phyloP scores from a whole-genome alignment of 2,797 vertebrate species.

The Agapornis canus region DNA sequence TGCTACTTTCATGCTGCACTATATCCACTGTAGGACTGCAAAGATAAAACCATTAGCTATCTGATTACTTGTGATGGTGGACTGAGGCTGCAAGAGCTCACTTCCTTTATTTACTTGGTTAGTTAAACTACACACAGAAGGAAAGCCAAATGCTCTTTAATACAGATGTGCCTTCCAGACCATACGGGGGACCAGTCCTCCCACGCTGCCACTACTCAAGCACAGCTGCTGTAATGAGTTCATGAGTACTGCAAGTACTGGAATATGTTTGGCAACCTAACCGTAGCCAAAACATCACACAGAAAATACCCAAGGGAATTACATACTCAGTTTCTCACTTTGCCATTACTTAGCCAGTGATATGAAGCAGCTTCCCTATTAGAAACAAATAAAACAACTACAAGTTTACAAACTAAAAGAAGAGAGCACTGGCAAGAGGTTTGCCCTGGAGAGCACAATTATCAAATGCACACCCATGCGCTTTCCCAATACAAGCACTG shows the following conservation, averaged over 20 bases:
- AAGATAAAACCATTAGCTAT: background rate
- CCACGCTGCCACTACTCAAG: background rate
- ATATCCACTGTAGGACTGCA: background rate
- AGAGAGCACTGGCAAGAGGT: background rate
- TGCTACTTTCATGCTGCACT: background rate
- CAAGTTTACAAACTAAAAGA: background rate
- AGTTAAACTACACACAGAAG: background rate
- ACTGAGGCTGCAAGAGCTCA: background rate
- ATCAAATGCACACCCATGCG: accelerated
- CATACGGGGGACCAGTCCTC: background rate
- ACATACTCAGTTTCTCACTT: background rate
- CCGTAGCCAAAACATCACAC: background rate
- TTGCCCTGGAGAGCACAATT: background rate
- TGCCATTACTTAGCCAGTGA: background rate
- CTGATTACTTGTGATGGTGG: background rate
- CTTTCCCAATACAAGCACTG: background rate
- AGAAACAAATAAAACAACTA: background rate
- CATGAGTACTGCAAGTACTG: background rate
- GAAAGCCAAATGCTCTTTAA: background rate
- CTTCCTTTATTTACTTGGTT: background rate
- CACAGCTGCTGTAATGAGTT: background rate
- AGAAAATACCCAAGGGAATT: background rate
- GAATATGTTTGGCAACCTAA: background rate
- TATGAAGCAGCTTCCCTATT: background rate
- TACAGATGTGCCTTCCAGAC: background rate